Base-by-base conservation (phyloP, 2,113 vertebrate species). In the Syrmaticus mikado region DNA sequence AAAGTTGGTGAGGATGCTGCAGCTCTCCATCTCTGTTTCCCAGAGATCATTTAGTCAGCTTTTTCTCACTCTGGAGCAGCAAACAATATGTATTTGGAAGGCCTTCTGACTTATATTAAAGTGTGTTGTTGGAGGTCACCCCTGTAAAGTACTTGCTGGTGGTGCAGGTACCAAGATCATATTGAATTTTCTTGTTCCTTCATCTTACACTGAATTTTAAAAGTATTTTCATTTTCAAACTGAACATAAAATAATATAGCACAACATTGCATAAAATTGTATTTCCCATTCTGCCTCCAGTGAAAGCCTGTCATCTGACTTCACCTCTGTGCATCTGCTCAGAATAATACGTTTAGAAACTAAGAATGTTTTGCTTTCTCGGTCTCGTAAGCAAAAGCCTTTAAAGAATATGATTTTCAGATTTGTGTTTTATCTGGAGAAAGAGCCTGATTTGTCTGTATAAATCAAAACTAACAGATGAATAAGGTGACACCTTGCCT, bases 211-310 rank as follows among this genome's bases (percentile, higher is more conserved):
- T 84, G 91, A 75, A 93, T 81, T 95, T 85, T 74, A 82, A 36
- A 93, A 89, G 53, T 87, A 89, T 93, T 95, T 96, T 92, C 76
- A 57, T 91, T 91, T 89, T 91, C 79, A 91, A 83, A 90, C 58
- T 68, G 82, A 92, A 92, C 94, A 88, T 84, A 91, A 96, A 96
- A 89, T 95, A 82, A 89, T 70, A 82, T 91, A 16, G 7, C 79
- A 96, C 93, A 94, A 41, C 72, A 57, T 91, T 93, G 82, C 94
- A 95, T 92, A 79, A 92, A 89, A 91, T 90, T 91, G 79, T 76
- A 36, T 94, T 83, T 87, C 76, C 2, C 4, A 32, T 91, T 73
- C 79, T 88, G 93, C 87, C 82, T 95, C 52, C 65, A 91, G 57
- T 89, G 87, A 94, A 94, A 93, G 82, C 73, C 72, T 82, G 48